phyloP scores from a whole-genome alignment of 1,140 invertebrate genomes.

The Macrobrachium rosenbergii region DNA sequence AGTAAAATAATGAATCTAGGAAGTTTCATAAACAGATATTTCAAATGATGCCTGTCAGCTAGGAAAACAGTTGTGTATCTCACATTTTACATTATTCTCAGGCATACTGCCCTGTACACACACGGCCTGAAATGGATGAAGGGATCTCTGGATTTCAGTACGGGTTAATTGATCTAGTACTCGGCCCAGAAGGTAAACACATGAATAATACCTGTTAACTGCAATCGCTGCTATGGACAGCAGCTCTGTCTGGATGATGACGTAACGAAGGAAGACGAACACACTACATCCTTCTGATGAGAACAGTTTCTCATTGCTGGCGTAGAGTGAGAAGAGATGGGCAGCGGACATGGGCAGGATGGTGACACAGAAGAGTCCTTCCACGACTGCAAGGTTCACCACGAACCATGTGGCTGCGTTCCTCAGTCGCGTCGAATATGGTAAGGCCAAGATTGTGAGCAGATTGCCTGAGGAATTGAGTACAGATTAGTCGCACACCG shows the following conservation, averaged over 20 bases:
- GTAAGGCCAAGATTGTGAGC: conserved; percentile 64
- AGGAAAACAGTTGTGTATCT: too few species aligned
- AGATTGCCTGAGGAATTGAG: conserved; percentile 51
- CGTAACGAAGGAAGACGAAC: conserved; percentile 64
- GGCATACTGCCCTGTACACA: too few species aligned
- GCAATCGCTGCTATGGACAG: conserved; percentile 65
- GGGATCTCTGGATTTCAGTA: too few species aligned
- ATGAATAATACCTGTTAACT: conserved; percentile 58
- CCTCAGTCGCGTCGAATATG: conserved; percentile 49
- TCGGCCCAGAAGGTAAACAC: too few species aligned
- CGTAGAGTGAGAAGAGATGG: conserved; percentile 53
- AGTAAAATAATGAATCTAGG: too few species aligned
- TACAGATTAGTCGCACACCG: neutral
- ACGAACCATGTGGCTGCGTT: conserved; percentile 65
- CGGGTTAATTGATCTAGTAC: too few species aligned
- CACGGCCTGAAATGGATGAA: too few species aligned
- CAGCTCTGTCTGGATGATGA: conserved; percentile 64
- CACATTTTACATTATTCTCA: too few species aligned
- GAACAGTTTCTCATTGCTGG: neutral
- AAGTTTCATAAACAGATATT: too few species aligned
- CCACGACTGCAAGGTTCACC: conserved; percentile 62
- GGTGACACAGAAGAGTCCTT: conserved; percentile 63
- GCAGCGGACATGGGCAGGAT: conserved; percentile 65
- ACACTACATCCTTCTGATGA: conserved; percentile 53
- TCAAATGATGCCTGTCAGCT: too few species aligned